phyloP scores from a whole-genome alignment of 2,113 vertebrate genomes.

The Engraulis encrasicolus region DNA sequence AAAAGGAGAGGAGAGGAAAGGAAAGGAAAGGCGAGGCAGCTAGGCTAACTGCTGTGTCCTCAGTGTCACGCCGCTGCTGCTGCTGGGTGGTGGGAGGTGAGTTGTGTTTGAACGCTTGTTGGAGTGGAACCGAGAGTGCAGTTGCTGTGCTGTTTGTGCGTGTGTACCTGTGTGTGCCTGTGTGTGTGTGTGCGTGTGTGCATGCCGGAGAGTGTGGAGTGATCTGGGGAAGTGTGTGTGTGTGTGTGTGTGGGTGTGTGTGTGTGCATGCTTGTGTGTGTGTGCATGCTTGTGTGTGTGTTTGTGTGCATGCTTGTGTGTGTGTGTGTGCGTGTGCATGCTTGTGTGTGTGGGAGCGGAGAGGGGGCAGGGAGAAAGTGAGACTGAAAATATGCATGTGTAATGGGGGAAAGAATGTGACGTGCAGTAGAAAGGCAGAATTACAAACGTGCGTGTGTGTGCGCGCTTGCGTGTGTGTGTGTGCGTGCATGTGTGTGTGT shows the following conservation, averaged over 20 bases:
- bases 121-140: background rate
- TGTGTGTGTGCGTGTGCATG: background rate
- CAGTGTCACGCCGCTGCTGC: background rate
- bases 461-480: conserved; percentile 40
- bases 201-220: background rate
- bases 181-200: background rate
- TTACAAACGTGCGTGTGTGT: conserved; percentile 26
- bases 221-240: background rate
- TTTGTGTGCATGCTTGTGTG: background rate
- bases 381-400: background rate
- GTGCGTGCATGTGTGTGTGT: conserved; percentile 23
- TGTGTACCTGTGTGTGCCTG: background rate
- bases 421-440: background rate
- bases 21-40: background rate
- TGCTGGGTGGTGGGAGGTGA: background rate
- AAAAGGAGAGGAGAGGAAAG: background rate
- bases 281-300: background rate
- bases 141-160: background rate
- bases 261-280: background rate
- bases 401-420: background rate
- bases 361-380: background rate
- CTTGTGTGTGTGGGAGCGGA: background rate
- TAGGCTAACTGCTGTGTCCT: conserved; percentile 6
- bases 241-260: background rate
- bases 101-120: conserved; percentile 10